A percentile compares a stretch with the other conserved stretches of the same genome.
phyloP scores from a whole-genome alignment of 2,888 invertebrate species.

The Epicampocera succincta region DNA sequence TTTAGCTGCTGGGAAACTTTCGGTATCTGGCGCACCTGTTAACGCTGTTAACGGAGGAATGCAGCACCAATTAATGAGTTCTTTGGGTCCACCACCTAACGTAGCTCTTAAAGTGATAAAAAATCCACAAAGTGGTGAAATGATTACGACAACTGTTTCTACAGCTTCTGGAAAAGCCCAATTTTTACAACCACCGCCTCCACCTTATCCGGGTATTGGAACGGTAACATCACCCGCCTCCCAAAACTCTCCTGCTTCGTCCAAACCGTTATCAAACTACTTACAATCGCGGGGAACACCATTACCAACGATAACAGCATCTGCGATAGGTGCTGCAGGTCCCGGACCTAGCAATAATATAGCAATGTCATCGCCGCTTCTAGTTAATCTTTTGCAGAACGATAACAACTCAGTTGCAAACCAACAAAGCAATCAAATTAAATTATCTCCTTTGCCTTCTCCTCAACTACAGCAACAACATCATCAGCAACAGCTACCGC shows the following conservation, averaged over 20 bases:
- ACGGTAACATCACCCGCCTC: conserved; percentile 64
- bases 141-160: conserved; percentile 69
- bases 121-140: conserved; percentile 75
- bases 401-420: conserved; percentile 83
- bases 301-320: conserved; percentile 39
- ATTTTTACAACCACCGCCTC: conserved; percentile 80
- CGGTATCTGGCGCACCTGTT: conserved; percentile 33
- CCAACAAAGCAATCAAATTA: conserved; percentile 74
- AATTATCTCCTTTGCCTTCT: conserved; percentile 74
- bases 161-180: conserved; percentile 75
- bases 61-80: conserved; percentile 72
- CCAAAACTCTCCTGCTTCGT: conserved; percentile 48
- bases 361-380: conserved; percentile 92
- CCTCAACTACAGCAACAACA: conserved; percentile 71
- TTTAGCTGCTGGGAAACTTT: conserved; percentile 49
- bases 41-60: conserved; percentile 43
- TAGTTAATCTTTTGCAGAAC: conserved; percentile 95
- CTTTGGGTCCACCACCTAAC: conserved; percentile 74
- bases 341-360: conserved; percentile 82
- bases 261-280: conserved; percentile 71
- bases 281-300: conserved; percentile 57
- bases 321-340: conserved; percentile 43
- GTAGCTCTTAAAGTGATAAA: conserved; percentile 77
- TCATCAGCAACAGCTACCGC: conserved; percentile 63
- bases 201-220: conserved; percentile 79